Evolutionary conservation across 2,113 vertebrate genomes (phyloP), one percentile per base, ranked within the genome.

Genomic region (Syngnathus floridae): DNA sequence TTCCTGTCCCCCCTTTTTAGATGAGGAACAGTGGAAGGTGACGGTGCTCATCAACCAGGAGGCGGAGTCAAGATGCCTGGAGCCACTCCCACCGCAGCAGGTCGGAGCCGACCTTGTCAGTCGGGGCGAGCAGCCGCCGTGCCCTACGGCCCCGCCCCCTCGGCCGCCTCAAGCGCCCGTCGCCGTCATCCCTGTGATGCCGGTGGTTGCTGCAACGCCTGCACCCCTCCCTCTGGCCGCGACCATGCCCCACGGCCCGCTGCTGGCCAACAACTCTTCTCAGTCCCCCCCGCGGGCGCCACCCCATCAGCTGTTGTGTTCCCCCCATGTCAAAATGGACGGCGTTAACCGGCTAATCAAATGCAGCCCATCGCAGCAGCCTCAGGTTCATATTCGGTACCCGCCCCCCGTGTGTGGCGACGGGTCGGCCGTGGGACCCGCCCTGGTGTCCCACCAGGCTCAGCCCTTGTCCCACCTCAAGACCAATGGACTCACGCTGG

Each of bases 181-280:
- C 7, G 84, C 95, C 0, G 91, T 98, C 90, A 95, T 97, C 76
- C 96, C 95, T 66, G 92, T 97, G 83, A 83, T 88, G 68, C 93
- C 96, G 0, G 91, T 97, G 1, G 92, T 95, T 76, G 87, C 90
- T 0, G 78, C 88, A 38, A 91, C 90, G 51, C 77, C 92, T 85
- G 58, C 90, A 0, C 62, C 92, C 7, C 87, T 93, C 69, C 86
- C 93, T 0, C 88, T 93, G 0, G 69, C 4, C 64, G 89, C 60
- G 63, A 90, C 82, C 61, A 76, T 56, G 16, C 90, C 66, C 70
- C 16, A 90, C 64, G 68, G 91, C 80, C 71, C 86, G 82, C 61
- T 40, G 4, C 75, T 88, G 3, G 69, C 80, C 16, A 91, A 91
- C 9, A 85, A 85, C 0, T 70, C 83, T 19, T 91, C 48, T 73